These are phyloP conservation scores for Ceratina australensis DNA, from an alignment of 1,140 invertebrate species.

Conservation along the genomic window DNA sequence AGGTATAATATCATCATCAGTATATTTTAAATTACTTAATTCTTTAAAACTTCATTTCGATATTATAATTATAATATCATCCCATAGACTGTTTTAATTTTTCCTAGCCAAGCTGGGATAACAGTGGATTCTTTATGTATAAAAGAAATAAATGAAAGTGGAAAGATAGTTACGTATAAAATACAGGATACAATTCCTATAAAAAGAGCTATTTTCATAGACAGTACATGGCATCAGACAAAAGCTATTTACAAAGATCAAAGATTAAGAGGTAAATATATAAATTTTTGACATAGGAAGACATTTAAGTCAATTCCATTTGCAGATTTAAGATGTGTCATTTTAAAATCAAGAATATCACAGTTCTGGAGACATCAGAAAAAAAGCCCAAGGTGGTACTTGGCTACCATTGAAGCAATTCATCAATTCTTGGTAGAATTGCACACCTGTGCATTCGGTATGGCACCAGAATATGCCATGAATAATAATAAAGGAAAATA, in stretches of 20 bases:
- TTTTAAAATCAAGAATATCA: conserved; percentile 90
- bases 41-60: background rate
- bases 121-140: conserved; percentile 83
- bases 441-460: conserved; percentile 85
- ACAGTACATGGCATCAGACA: conserved; percentile 97
- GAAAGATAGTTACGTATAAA: conserved; percentile 64
- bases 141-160: conserved; percentile 61
- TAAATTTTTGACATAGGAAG: background rate
- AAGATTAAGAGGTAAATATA: conserved; percentile 82
- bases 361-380: conserved; percentile 97
- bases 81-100: conserved; percentile 86
- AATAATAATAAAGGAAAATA: conserved; percentile 57
- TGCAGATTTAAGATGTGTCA: conserved; percentile 86
- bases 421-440: conserved; percentile 94
- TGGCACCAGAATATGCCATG: conserved; percentile 78
- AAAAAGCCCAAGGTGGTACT: conserved; percentile 93
- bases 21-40: conserved; percentile 17
- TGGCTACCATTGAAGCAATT: conserved; percentile 96
- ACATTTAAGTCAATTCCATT: conserved; percentile 44
- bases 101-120: conserved; percentile 86
- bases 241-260: conserved; percentile 91
- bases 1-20: conserved; percentile 77
- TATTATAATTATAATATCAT: conserved; percentile 32
- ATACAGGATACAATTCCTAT: conserved; percentile 81
- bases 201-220: conserved; percentile 91